These are phyloP conservation scores for Ichneumon xanthorius DNA, from an alignment of 2,888 invertebrate genomes.

Conservation along the genomic window DNA sequence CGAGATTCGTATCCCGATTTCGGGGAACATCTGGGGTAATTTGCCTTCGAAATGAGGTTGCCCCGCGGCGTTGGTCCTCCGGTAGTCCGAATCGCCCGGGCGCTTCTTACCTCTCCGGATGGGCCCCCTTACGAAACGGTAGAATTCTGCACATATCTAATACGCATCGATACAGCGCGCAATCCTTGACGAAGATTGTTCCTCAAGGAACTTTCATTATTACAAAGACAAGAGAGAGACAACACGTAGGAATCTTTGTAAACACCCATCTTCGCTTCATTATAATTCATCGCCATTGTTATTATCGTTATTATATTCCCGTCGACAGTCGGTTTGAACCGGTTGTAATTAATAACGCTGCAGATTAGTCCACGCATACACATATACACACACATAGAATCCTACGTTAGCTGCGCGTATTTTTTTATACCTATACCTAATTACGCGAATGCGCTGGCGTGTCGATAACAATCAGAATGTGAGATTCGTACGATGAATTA, in stretches of 20 bases:
- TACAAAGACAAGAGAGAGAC: neutral
- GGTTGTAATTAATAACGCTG: constrained; percentile 55
- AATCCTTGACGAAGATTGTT: neutral
- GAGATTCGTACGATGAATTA: constrained; percentile 49
- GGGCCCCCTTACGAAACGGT: neutral
- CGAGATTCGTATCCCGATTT: constrained; percentile 81
- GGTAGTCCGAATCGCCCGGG: constrained; percentile 55
- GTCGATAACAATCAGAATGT: constrained; percentile 58
- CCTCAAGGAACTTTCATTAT: neutral
- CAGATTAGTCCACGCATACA: constrained; percentile 34
- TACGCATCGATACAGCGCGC: neutral
- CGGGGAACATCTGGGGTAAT: constrained; percentile 82
- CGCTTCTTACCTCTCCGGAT: constrained; percentile 28
- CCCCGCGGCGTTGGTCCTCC: constrained; percentile 56
- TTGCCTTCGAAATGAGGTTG: constrained; percentile 81
- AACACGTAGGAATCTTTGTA: neutral
- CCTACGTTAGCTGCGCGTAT: neutral
- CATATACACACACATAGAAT: neutral
- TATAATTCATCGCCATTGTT: constrained; percentile 43
- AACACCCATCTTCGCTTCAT: neutral
- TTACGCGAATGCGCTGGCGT: constrained; percentile 56
- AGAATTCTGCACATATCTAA: neutral
- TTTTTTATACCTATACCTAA: constrained; percentile 49
- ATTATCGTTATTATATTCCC: constrained; percentile 10
- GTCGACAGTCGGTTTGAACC: constrained; percentile 22